phyloP scores from a whole-genome alignment of 2,113 vertebrate genomes.

The Sialia sialis region DNA sequence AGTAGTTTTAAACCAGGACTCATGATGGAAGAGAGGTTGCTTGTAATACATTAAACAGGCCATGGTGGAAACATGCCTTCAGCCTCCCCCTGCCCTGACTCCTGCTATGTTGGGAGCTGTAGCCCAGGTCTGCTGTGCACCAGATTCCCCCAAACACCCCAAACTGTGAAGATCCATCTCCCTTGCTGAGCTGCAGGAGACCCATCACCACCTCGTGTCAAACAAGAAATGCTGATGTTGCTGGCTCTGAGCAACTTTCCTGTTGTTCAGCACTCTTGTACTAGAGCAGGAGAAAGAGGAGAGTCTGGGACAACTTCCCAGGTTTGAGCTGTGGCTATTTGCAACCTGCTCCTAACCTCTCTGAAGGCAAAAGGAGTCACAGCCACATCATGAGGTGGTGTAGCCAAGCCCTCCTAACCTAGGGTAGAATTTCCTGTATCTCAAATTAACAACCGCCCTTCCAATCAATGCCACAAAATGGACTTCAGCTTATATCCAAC shows the following conservation, averaged over 20 bases:
- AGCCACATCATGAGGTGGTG: background rate
- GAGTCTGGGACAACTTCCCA: background rate
- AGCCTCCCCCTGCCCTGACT: background rate
- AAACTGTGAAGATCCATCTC: background rate
- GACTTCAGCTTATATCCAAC: background rate
- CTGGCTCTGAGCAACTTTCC: background rate
- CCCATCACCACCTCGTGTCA: background rate
- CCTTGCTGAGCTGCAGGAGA: background rate
- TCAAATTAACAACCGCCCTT: background rate
- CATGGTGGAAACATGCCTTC: background rate
- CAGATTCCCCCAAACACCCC: background rate
- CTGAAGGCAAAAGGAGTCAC: background rate
- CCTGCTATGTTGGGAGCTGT: background rate
- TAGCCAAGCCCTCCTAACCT: background rate
- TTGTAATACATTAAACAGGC: constrained; percentile 31
- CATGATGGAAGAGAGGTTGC: constrained; percentile 32
- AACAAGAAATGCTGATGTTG: background rate
- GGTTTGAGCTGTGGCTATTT: background rate
- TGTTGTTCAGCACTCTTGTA: background rate
- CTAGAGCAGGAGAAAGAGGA: background rate
- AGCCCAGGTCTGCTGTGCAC: background rate
- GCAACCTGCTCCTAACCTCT: background rate
- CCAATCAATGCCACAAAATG: background rate
- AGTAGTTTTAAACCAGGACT: constrained; percentile 42
- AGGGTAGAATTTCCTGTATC: background rate